Conservation (phyloP, 2,797 vertebrate genomes). For the Microctenopoma steveboyesi region DNA sequence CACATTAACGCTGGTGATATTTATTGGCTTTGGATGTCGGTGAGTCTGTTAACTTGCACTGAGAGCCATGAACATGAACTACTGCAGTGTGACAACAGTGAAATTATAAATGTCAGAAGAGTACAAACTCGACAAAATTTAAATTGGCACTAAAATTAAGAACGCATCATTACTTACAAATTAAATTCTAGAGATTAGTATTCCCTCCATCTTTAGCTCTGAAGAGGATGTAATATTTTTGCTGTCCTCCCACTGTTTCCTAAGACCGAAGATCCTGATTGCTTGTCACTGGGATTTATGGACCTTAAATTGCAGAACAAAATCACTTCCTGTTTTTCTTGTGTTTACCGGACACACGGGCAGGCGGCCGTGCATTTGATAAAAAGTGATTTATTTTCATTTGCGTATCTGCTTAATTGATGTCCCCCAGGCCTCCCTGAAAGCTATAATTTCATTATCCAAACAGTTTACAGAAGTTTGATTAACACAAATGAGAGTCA, state of each 20-base stretch:
- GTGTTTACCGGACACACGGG: constrained; percentile 74
- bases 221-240: constrained; percentile 49
- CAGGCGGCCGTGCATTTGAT: constrained; percentile 56
- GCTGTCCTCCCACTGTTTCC: constrained; percentile 58
- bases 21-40: too few relatives aligned
- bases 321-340: constrained; percentile 79
- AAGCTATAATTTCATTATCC: constrained; percentile 77
- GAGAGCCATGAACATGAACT: too few relatives aligned
- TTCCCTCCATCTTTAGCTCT: constrained; percentile 19
- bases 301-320: constrained; percentile 55
- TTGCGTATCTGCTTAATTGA: constrained; percentile 84
- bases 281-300: constrained; percentile 72
- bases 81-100: too few relatives aligned
- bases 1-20: not conserved
- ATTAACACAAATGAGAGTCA: constrained; percentile 79
- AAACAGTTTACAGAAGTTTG: constrained; percentile 83
- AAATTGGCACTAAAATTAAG: not conserved
- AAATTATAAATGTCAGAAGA: too few relatives aligned
- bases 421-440: constrained; percentile 69
- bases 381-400: constrained; percentile 80
- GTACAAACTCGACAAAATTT: not conserved
- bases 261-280: constrained; percentile 23
- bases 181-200: not conserved
- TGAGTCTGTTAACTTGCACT: too few relatives aligned
- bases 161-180: not conserved